A percentile compares a stretch with the other conserved stretches of the same genome.
These are phyloP conservation scores for Corythoichthys haematopterus DNA, from an alignment of 2,113 vertebrate species.

Conservation along the genomic window DNA sequence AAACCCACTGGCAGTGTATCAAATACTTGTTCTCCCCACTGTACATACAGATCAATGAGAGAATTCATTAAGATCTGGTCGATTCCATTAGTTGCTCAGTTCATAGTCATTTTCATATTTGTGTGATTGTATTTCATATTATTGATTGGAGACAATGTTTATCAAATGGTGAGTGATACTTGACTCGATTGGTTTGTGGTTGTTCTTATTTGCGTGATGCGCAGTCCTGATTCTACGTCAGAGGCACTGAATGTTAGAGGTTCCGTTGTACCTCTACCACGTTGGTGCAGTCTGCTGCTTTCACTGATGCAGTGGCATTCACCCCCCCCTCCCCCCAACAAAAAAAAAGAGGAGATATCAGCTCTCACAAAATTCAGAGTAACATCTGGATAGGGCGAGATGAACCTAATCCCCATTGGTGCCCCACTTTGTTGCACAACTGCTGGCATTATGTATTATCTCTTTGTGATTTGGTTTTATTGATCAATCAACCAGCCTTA, in stretches of 20 bases:
- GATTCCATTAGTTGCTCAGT: too few species aligned
- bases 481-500: background rate
- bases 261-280: background rate
- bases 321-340: too few species aligned
- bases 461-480: background rate
- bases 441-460: background rate
- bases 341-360: background rate
- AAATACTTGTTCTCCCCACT: too few species aligned
- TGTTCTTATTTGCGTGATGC: too few species aligned
- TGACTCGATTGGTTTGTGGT: too few species aligned
- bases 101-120: too few species aligned
- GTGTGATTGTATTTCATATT: too few species aligned
- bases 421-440: background rate
- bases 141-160: too few species aligned
- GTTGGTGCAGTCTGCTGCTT: background rate
- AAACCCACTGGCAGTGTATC: too few species aligned
- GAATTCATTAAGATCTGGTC: too few species aligned
- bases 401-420: slow-evolving; percentile 4
- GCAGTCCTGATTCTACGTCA: background rate
- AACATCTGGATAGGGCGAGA: background rate
- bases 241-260: background rate
- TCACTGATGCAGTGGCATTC: background rate
- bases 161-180: too few species aligned
- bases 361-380: background rate
- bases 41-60: too few species aligned